A percentile compares a stretch with the other conserved stretches of the same genome.
Conservation (phyloP, 2,113 vertebrate species). For the Pterocles orientalis region DNA sequence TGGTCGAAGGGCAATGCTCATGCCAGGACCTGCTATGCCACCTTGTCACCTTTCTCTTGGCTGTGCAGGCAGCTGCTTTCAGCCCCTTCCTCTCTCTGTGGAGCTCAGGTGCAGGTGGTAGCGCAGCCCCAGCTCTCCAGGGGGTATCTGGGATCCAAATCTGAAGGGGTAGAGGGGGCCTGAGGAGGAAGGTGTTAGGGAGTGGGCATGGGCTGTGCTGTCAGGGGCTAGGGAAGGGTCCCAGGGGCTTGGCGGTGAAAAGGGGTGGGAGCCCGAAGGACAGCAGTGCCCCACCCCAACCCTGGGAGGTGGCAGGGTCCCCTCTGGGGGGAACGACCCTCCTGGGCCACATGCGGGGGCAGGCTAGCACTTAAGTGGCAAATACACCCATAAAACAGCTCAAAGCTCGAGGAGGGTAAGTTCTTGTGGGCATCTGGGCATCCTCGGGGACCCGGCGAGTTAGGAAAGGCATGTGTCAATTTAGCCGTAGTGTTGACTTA, state of each 20-base stretch:
- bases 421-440: background rate
- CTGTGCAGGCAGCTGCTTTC: too few species aligned
- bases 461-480: conserved; percentile 32
- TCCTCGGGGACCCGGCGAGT: background rate
- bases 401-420: background rate
- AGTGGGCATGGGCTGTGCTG: fast-evolving
- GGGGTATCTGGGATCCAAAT: background rate
- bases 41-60: fast-evolving
- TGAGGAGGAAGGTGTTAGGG: background rate
- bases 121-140: background rate
- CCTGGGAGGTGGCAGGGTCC: background rate
- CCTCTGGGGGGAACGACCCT: background rate
- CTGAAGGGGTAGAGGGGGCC: background rate
- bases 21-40: fast-evolving
- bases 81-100: background rate
- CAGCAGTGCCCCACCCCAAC: fast-evolving
- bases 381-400: background rate
- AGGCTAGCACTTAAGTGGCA: background rate
- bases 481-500: conserved; percentile 58
- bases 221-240: background rate
- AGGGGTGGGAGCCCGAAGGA: background rate
- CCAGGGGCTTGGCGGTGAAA: background rate
- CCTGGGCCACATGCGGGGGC: background rate
- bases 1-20: background rate
- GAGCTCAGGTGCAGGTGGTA: background rate